Base-by-base conservation (phyloP, 2,888 invertebrate genomes). In the Antheraea yamamai region DNA sequence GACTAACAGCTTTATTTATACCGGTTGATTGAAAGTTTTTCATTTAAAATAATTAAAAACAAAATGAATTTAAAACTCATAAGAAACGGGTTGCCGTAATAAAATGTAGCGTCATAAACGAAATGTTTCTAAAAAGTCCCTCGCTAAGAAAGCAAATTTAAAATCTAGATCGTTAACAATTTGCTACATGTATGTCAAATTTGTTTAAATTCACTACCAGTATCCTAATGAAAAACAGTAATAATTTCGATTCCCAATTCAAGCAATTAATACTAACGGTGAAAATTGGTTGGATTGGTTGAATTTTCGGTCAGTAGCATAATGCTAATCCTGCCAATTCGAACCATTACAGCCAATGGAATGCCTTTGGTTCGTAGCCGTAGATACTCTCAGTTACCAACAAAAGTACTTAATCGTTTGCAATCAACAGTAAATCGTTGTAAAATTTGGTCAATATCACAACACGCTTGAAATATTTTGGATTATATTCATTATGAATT, bases 221-320 rank as follows among this genome's bases (percentile, higher is more conserved):
- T 30, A 68, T 4, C 35, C 18, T 18, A 18, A 35, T 30, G 35
- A 30, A 30, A 35, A 68, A 68, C 66, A 30, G 26, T 30, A 30
- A 12, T 30, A 26, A 35, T 18, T 30, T 39, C 70, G 12, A n/a
- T 70, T 39, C 68, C 0, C 6, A 70, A 35, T 70, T n/a, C 0
- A 70, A 70, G 20, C 70, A 70, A 39, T 70, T 70, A 68, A 30
- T 66, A 47, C 47, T 47, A 70, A 70, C 8, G 70, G 70, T 10
- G n/a, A 35, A 70, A 70, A 70, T 70, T 74, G 55, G 72, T 75
- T 23, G 72, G 70, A 66, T 68, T 52, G 64, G 10, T 58, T 55
- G 58, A 71, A 51, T 23, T 18, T 58, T 75, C 26, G n/a, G 39
- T 68, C 68, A 39, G 39, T 23, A 68, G 68, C 20, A 68, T 68